These are phyloP conservation scores for Amphibalanus amphitrite DNA, from an alignment of 1,140 invertebrate genomes.

Conservation along the genomic window DNA sequence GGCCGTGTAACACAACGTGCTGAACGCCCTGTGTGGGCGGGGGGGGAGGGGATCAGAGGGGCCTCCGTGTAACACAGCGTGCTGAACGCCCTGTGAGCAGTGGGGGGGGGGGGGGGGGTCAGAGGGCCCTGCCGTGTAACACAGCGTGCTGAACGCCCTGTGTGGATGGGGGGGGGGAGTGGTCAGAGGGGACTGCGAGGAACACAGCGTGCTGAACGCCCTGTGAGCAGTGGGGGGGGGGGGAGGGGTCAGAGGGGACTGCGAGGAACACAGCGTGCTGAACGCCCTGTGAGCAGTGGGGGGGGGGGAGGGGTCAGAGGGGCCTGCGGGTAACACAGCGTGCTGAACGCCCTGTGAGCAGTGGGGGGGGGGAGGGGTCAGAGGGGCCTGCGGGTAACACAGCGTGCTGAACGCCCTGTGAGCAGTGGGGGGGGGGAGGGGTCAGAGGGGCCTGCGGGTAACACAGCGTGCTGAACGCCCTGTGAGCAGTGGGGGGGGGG, in stretches of 20 bases:
- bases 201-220: conserved; percentile 48
- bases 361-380: too few relatives aligned
- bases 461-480: too few relatives aligned
- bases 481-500: too few relatives aligned
- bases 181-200: neutral
- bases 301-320: too few relatives aligned
- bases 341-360: too few relatives aligned
- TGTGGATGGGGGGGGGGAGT: conserved; percentile 23
- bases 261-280: conserved; percentile 31
- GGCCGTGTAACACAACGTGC: conserved; percentile 26
- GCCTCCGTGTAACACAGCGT: conserved; percentile 23
- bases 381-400: too few relatives aligned
- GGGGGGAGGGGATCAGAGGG: neutral
- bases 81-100: conserved; percentile 70
- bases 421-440: too few relatives aligned
- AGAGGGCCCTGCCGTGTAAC: neutral
- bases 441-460: too few relatives aligned
- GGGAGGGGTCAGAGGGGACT: neutral
- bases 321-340: too few relatives aligned
- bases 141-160: conserved; percentile 59
- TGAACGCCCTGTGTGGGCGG: conserved; percentile 67
- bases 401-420: too few relatives aligned
- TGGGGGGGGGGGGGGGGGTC: conserved; percentile 3
- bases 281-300: conserved; percentile 80
- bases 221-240: conserved; percentile 44